These are phyloP conservation scores for Acronicta alni DNA, from an alignment of 2,888 invertebrate genomes.

Conservation along the genomic window DNA sequence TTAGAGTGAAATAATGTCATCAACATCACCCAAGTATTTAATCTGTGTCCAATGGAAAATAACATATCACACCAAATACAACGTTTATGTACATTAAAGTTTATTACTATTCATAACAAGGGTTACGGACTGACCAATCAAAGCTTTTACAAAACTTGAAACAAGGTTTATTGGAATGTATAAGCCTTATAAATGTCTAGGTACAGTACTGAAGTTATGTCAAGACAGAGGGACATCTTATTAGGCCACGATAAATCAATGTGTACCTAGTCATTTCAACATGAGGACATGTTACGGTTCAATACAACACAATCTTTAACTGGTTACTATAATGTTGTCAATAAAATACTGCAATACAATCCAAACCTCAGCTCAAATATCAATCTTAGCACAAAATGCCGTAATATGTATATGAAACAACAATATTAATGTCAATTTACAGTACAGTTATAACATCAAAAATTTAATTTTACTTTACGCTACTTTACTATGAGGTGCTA, in stretches of 20 bases:
- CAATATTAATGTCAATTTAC: slow-evolving; percentile 43
- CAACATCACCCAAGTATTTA: slow-evolving; percentile 18
- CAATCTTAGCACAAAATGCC: slow-evolving; percentile 77
- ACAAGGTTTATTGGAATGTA: slow-evolving; percentile 86
- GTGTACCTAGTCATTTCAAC: slow-evolving; percentile 77
- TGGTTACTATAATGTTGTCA: slow-evolving; percentile 72
- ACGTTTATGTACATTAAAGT: slow-evolving; percentile 66
- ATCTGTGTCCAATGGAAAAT: slow-evolving; percentile 63
- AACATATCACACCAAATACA: slow-evolving; percentile 56
- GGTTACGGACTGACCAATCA: slow-evolving; percentile 73
- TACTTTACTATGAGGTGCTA: slow-evolving; percentile 68
- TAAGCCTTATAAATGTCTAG: slow-evolving; percentile 82
- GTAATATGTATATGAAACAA: slow-evolving; percentile 52
- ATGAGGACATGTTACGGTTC: slow-evolving; percentile 72
- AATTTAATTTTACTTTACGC: slow-evolving; percentile 53
- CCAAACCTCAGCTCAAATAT: slow-evolving; percentile 70
- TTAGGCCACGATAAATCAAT: slow-evolving; percentile 60
- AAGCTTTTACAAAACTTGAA: slow-evolving; percentile 78
- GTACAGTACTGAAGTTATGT: slow-evolving; percentile 68
- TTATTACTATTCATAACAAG: slow-evolving; percentile 61
- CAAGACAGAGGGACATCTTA: slow-evolving; percentile 31
- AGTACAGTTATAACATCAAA: slow-evolving; percentile 52
- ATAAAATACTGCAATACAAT: slow-evolving; percentile 83
- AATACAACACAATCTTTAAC: slow-evolving; percentile 74
- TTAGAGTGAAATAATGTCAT: slow-evolving; percentile 23